Evolutionary conservation across 2,888 invertebrate species (phyloP), one percentile per base, ranked within the genome.

Genomic region (Eucera pruinosa): DNA sequence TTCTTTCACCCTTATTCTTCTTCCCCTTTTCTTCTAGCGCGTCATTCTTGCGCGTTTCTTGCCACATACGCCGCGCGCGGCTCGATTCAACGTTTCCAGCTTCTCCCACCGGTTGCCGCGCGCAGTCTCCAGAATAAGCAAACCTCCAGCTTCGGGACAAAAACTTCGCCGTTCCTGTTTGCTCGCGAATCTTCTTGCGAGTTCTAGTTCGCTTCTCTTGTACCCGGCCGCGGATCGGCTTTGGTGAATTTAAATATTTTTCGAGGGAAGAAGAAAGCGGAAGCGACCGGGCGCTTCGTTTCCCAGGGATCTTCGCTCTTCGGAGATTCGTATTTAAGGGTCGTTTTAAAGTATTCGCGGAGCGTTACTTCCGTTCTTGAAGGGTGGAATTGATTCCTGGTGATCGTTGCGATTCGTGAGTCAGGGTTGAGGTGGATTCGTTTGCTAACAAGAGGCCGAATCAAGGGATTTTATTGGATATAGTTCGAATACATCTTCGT

Each of bases 361-460:
- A 62, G 61, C 47, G 43, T 7, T 30, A 20, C 36, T 57, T 65
- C 43, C 43, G 33, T 33, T 33, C 33, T 3, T 5, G 48, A 4
- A 25, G 36, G 41, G 36, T 20, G 43, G 41, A 47, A 18, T 25
- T 48, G 57, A 71, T 65, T 65, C 33, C 61, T 1, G n/a, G n/a
- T 57, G 43, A 33, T 1, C 41, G 61, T 33, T 48, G n/a, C 45
- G 41, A 4, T 7, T 41, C 18, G 3, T 15, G 3, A 23, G 20
- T 13, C n/a, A 20, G 23, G 36, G n/a, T n/a, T 48, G 45, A 39
- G 23, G 50, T 47, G 33, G 30, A 23, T 61, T 62, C 55, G 60
- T 81, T 77, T 55, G 54, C 55, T 23, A 48, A 79, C 73, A 79
- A 79, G 75, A 62, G 71, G 39, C 48, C 48, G 55, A 76, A 82